Evolutionary conservation across 2,888 invertebrate genomes (phyloP), one percentile per base, ranked within the genome.

Genomic region (Serrognathus titanus): DNA sequence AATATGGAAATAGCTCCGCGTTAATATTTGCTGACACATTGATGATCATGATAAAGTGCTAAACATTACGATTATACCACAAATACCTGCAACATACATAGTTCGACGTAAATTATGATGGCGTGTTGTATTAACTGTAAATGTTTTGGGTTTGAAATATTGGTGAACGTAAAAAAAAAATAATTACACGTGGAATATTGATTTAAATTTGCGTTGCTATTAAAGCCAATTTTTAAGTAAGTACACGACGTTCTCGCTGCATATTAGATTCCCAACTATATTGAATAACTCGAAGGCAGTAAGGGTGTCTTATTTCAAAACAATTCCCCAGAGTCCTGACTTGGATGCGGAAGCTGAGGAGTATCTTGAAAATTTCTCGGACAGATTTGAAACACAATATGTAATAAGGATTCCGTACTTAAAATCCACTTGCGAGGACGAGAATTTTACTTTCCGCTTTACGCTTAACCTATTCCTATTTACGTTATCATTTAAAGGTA

Each of bases 181-280:
- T 20, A 31, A 31, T 31, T 31, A 31, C 24, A 31, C 24, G 2
- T 16, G 16, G 16, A 16, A 16, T 16, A 16, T 16, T 16, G 16
- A 16, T 16, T 16, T 16, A 16, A 16, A 16, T 16, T 16, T 16
- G 16, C 16, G 24, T 31, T 31, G 24, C 24, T 7, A 7, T 31
- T 31, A 31, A 31, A 7, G 24, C 1, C 24, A 31, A 31, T 31
- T 31, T 31, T 31, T 31, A 31, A 31, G 24, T 31, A 31, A 31
- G 24, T 31, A 31, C 24, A 6, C 24, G 24, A 31, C 24, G 7
- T 31, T 31, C 24, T 5, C 24, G 48, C 54, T 54, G 54, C 54
- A 54, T 54, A 54, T 54, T 54, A 54, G 54, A 54, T 54, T 54
- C 41, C 54, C 11, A 31, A 31, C 24, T 54, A 41, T 54, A 54